Base-by-base conservation (phyloP, 2,113 vertebrate genomes). In the Cyphomyrus discorhynchus region DNA sequence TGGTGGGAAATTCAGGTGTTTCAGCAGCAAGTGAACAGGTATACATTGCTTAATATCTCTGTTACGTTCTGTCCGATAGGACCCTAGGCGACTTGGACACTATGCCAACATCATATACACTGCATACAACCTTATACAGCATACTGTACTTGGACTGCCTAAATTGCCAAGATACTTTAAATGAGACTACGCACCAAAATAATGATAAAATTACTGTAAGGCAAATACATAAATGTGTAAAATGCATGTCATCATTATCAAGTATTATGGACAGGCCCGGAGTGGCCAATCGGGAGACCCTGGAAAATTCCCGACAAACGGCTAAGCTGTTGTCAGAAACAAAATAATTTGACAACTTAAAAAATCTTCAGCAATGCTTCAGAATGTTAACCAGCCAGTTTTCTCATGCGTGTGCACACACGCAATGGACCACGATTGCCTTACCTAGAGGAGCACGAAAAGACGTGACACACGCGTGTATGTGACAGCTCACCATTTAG, bases 401-500 rank as follows among this genome's bases (percentile, higher is more conserved):
- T 62, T n/a, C 24, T n/a, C 58, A 8, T 10, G 58, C n/a, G 1
- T 3, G n/a, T 9, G n/a, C 9, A 66, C n/a, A 3, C 58, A 66
- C n/a, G 15, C 58, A 11, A 27, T 66, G 0, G 58, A 66, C 58
- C 58, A 66, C 9, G n/a, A 27, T 27, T 11, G n/a, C n/a, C 24
- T 8, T 27, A 17, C 58, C 8, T 27, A 11, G n/a, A 66, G 24
- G 24, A 27, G 10, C n/a, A 66, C 3, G n/a, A 27, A 27, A 27
- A 27, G 8, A 27, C 8, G 9, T 0, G 9, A n/a, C 58, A n/a
- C 8, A 24, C 9, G 24, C 0, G n/a, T 27, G 0, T 10, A n/a
- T 66, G n/a, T 66, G n/a, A 66, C 2, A 3, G 9, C n/a, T 66
- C 24, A 10, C 27, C 58, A 66, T 27, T 58, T 0, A 58, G 56